These are phyloP conservation scores for Epinotia demarniana DNA, from an alignment of 2,888 invertebrate species.

Conservation along the genomic window DNA sequence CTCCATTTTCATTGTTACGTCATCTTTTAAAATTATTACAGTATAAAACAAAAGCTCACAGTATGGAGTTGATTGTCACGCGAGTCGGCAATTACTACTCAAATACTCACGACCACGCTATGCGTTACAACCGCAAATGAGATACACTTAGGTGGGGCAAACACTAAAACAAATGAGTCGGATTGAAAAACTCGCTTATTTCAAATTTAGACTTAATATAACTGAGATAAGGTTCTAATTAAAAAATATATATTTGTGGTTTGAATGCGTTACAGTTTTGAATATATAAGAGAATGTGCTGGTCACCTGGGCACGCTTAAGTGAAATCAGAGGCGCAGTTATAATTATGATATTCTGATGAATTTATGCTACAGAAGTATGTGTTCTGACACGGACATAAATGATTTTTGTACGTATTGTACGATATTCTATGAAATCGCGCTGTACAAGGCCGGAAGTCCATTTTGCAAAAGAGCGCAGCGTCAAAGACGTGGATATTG, in stretches of 20 bases:
- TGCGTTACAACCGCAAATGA: conserved; percentile 37
- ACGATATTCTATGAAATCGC: background rate
- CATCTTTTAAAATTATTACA: conserved; percentile 32
- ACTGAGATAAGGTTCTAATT: background rate
- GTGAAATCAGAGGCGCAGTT: conserved; percentile 36
- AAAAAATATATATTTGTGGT: background rate
- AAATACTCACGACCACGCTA: conserved; percentile 27
- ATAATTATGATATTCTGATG: conserved; percentile 24
- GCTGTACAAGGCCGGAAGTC: background rate
- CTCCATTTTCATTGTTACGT: conserved; percentile 9
- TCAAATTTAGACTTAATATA: conserved; percentile 2
- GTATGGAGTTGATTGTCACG: conserved; percentile 40
- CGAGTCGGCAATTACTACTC: conserved; percentile 34
- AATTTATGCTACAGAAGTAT: conserved; percentile 1
- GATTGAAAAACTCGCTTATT: background rate
- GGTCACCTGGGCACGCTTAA: conserved; percentile 39
- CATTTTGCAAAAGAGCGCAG: background rate
- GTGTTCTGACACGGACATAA: background rate
- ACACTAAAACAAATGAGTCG: conserved; percentile 14
- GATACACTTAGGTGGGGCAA: conserved; percentile 30
- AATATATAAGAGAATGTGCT: conserved; percentile 4
- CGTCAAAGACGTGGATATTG: conserved; percentile 19
- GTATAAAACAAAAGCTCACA: conserved; percentile 42
- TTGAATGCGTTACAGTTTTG: background rate
- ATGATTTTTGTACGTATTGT: background rate